phyloP scores from a whole-genome alignment of 2,113 vertebrate genomes.

The Muscicapa adusta region DNA sequence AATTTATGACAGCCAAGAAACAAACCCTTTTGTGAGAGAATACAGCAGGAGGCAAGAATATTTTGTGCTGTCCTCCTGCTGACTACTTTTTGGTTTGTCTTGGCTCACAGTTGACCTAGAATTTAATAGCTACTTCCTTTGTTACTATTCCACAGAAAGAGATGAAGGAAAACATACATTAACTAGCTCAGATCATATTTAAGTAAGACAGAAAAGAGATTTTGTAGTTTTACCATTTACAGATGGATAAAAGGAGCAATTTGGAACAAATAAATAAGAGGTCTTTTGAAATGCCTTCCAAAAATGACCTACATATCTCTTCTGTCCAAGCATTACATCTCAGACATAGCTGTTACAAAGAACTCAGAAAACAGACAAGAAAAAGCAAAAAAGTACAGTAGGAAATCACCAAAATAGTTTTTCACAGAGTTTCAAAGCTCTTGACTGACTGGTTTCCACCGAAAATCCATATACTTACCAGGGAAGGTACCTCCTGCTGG shows the following conservation, averaged over 20 bases:
- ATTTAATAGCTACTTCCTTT: neutral
- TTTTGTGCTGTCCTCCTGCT: neutral
- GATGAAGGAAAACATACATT: neutral
- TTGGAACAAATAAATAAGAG: neutral
- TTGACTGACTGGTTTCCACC: neutral
- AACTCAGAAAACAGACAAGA: neutral
- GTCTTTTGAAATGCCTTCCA: neutral
- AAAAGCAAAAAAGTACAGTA: neutral
- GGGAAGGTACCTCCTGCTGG: constrained; percentile 82
- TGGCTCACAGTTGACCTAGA: neutral
- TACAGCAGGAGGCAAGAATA: neutral
- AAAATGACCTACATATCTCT: neutral
- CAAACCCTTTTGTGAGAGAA: neutral
- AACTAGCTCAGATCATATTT: neutral
- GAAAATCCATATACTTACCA: constrained; percentile 73
- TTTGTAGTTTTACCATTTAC: neutral
- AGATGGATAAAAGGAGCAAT: neutral
- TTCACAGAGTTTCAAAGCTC: neutral
- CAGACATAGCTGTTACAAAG: neutral
- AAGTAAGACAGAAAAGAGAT: neutral
- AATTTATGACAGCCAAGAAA: neutral
- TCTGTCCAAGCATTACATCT: neutral
- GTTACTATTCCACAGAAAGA: neutral
- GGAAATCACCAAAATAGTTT: neutral
- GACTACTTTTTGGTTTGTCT: neutral